Evolutionary conservation across 2,797 vertebrate species (phyloP), one percentile per base, ranked within the genome.

Genomic region (Vireo griseus): DNA sequence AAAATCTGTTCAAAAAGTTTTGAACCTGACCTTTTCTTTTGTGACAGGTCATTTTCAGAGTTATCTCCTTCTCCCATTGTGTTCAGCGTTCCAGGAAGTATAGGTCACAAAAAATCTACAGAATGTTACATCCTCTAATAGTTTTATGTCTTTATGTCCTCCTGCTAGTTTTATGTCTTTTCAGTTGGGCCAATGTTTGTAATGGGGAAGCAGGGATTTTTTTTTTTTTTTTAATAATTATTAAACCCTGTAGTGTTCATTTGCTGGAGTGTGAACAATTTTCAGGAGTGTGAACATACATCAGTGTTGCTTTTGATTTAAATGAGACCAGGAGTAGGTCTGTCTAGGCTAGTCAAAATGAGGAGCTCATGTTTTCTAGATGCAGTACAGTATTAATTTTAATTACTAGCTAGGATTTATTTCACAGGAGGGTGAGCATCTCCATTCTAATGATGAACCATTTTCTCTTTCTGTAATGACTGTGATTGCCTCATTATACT

Each of bases 381-480:
- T 40, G 74, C 40, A 86, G 59, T 33, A 48, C 37, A 61, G 62
- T 74, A 90, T 87, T 93, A 90, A 55, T 71, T 89, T 82, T 87
- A 96, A 95, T 95, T 95, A 82, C 76, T 78, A 91, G 47, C 47
- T 90, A 61, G 79, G 51, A 62, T 55, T 91, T 92, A 47, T 81
- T 92, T 86, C 89, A 89, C 86, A 96, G 89, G 80, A 95, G 48
- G 42, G 21, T 37, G 35, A 94, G 59, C 79, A 93, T 84, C 90
- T 91, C 71, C 72, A 85, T 59, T 80, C 79, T 95, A 96, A 95
- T 78, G 77, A 93, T 3, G 0, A 91, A 88, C 92, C 54, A 92
- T 94, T 95, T 96, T 95, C 91, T 92, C 69, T 91, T 95, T 96
- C 88, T 93, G 42, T 65, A 93, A 88, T 68, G 59, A 81, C 65